Evolutionary conservation across 2,797 vertebrate species (phyloP).

Genomic region (Mormyrops boulengeri): DNA sequence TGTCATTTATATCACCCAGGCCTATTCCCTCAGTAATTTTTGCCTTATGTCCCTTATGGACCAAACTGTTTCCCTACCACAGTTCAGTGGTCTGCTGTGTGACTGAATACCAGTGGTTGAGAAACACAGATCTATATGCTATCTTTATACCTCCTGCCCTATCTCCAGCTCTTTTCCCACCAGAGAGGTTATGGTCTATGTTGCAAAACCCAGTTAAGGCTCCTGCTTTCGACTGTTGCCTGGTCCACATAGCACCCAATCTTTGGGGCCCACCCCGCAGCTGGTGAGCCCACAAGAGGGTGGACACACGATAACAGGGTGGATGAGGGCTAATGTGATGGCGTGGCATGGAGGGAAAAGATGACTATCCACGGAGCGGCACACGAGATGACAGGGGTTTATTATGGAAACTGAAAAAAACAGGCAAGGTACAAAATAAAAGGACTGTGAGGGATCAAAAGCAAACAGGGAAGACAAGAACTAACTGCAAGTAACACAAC

Average conservation of each 20-base stretch:
- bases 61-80: not conserved
- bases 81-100: not conserved
- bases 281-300: not conserved
- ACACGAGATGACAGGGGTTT: not conserved
- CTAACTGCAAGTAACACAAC: not conserved
- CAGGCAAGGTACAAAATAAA: not conserved
- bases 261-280: not conserved
- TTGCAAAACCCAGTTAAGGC: not conserved
- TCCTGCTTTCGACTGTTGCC: not conserved
- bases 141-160: not conserved
- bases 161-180: not conserved
- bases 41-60: not conserved
- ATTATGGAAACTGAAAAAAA: not conserved
- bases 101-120: not conserved
- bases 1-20: not conserved
- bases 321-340: not conserved
- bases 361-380: not conserved
- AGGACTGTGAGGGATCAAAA: not conserved
- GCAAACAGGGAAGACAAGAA: not conserved
- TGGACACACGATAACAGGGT: not conserved
- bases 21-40: not conserved
- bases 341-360: not conserved
- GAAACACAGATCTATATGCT: not conserved
- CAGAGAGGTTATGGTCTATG: not conserved
- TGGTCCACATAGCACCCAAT: not conserved